A percentile compares a stretch with the other conserved stretches of the same genome.
phyloP scores from a whole-genome alignment of 2,113 vertebrate genomes.

The Notarius lentiginosus region DNA sequence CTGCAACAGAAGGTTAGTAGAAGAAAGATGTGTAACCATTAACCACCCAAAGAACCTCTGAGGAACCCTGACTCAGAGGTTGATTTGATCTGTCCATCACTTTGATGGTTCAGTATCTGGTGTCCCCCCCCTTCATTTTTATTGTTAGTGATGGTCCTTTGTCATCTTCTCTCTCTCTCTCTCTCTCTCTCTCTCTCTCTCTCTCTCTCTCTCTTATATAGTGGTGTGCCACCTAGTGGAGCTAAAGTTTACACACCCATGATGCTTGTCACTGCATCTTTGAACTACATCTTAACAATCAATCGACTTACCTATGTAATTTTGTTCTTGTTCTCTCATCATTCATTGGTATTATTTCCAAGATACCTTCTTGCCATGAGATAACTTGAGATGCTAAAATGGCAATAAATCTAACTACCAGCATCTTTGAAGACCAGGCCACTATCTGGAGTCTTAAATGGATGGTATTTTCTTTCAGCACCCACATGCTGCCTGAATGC shows the following conservation, averaged over 20 bases:
- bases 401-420: no score
- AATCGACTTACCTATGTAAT: no score
- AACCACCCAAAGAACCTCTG: background rate
- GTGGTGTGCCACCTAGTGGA: background rate
- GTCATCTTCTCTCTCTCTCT: background rate
- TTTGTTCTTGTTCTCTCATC: no score
- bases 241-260: background rate
- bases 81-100: background rate
- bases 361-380: no score
- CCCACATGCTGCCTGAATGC: background rate
- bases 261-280: background rate
- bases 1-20: background rate
- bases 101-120: background rate
- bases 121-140: background rate
- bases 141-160: background rate
- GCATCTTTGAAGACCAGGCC: background rate
- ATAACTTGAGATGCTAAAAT: no score
- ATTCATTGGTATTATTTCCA: no score
- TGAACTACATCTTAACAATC: no score
- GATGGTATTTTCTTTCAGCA: background rate
- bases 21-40: background rate
- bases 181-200: background rate
- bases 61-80: background rate
- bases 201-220: background rate
- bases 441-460: background rate